Evolutionary conservation across 2,888 invertebrate genomes (phyloP).

Genomic region (Mimas tiliae): DNA sequence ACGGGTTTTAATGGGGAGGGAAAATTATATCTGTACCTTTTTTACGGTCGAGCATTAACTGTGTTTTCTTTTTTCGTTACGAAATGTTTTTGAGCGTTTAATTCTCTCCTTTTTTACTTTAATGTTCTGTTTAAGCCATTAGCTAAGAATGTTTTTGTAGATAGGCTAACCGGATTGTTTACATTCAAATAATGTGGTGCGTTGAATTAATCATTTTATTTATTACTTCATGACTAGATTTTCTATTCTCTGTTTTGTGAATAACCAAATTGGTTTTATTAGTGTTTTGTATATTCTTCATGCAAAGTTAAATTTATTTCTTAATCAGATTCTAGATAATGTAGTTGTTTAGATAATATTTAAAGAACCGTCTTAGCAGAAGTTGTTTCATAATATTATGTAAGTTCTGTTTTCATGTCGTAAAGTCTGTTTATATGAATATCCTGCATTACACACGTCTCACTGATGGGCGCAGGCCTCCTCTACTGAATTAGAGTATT

Average conservation of each 20-base stretch:
- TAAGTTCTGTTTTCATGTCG: too few relatives aligned
- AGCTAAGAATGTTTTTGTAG: conserved; percentile 35
- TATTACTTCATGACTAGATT: conserved; percentile 30
- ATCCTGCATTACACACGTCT: too few relatives aligned
- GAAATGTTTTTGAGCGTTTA: conserved; percentile 54
- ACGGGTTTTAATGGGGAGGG: conserved; percentile 64
- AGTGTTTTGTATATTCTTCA: neutral
- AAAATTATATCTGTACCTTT: conserved; percentile 52
- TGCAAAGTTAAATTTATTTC: neutral
- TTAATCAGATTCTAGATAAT: too few relatives aligned
- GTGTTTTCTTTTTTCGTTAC: conserved; percentile 58
- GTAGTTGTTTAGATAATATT: too few relatives aligned
- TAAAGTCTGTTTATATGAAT: too few relatives aligned
- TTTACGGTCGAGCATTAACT: conserved; percentile 59
- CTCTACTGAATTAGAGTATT: too few relatives aligned
- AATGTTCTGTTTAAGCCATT: conserved; percentile 41
- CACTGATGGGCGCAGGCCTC: too few relatives aligned
- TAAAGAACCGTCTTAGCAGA: too few relatives aligned
- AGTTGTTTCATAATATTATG: too few relatives aligned
- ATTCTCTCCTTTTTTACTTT: conserved; percentile 48
- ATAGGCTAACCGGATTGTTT: conserved; percentile 37
- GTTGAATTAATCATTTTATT: conserved; percentile 28
- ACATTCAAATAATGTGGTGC: conserved; percentile 38
- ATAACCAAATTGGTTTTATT: neutral
- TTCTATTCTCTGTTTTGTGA: conserved; percentile 3